Evolutionary conservation across 2,797 vertebrate genomes (phyloP).

Genomic region (Etheostoma nigrum): DNA sequence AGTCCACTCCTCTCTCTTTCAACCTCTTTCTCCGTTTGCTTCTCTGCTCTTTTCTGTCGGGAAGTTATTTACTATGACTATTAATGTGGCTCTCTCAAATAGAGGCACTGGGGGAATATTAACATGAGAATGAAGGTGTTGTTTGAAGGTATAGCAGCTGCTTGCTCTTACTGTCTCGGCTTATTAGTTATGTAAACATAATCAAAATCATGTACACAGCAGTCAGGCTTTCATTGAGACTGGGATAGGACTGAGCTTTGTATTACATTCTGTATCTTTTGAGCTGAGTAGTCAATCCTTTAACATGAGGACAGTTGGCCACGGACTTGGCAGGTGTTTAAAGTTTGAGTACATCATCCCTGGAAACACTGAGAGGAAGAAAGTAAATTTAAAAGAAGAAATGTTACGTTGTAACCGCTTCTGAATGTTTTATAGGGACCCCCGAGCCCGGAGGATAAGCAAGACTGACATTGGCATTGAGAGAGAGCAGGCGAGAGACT

Average conservation of each 20-base stretch:
- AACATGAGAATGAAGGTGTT: slow-evolving; percentile 42
- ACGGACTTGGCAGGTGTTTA: slow-evolving; percentile 62
- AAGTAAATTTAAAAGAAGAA: background rate
- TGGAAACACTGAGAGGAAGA: slow-evolving; percentile 46
- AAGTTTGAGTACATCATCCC: slow-evolving; percentile 71
- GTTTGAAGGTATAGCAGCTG: slow-evolving; percentile 44
- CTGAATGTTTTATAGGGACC: slow-evolving; percentile 85
- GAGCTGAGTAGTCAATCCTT: background rate
- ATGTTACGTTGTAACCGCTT: slow-evolving; percentile 63
- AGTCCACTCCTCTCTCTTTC: slow-evolving; percentile 36
- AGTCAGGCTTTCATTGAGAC: background rate
- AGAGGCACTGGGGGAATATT: slow-evolving; percentile 30
- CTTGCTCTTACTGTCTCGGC: slow-evolving; percentile 14
- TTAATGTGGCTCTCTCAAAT: slow-evolving; percentile 50
- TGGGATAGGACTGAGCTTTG: background rate
- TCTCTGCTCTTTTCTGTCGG: slow-evolving; percentile 20
- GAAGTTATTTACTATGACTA: slow-evolving; percentile 55
- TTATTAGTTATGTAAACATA: slow-evolving; percentile 42
- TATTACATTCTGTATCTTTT: slow-evolving; percentile 6
- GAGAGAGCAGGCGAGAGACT: slow-evolving; percentile 43
- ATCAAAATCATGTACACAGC: slow-evolving; percentile 22
- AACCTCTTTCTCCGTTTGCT: slow-evolving; percentile 24
- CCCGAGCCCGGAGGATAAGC: slow-evolving; percentile 77
- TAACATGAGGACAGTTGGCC: slow-evolving; percentile 43
- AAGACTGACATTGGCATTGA: slow-evolving; percentile 77